Conservation (phyloP, 2,113 vertebrate genomes). For the Paracanthobrama guichenoti region DNA sequence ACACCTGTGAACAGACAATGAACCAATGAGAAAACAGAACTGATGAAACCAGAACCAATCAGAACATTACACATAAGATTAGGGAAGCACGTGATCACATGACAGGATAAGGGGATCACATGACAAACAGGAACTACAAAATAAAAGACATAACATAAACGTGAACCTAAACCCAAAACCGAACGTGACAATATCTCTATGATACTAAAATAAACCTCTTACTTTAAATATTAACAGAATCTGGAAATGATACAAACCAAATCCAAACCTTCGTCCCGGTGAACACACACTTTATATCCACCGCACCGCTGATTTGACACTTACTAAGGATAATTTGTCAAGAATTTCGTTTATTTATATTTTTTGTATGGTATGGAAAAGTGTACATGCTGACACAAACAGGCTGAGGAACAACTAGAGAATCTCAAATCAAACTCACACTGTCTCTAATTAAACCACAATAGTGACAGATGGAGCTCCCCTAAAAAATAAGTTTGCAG, state of each 20-base stretch:
- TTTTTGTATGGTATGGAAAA: not conserved
- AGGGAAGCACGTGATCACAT: too few species aligned
- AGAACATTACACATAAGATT: too few species aligned
- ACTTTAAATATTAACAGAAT: not conserved
- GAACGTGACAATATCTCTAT: not conserved
- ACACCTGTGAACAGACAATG: too few species aligned
- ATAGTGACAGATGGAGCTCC: conserved; percentile 38
- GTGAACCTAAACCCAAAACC: too few species aligned
- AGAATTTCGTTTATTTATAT: not conserved
- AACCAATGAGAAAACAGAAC: too few species aligned
- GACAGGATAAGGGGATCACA: too few species aligned
- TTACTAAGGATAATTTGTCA: not conserved
- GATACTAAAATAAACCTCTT: not conserved
- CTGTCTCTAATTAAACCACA: conserved; percentile 50
- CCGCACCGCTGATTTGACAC: not conserved
- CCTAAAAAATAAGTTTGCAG: conserved; percentile 16
- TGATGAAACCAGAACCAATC: too few species aligned
- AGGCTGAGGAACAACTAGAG: not conserved
- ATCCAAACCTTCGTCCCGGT: not conserved
- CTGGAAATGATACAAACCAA: not conserved
- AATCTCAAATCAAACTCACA: conserved; percentile 41
- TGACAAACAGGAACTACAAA: too few species aligned
- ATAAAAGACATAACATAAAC: too few species aligned
- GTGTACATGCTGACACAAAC: conserved; percentile 6
- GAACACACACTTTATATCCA: not conserved